Evolutionary conservation across 2,888 invertebrate species (phyloP).

Genomic region (Chydorus sphaericus): DNA sequence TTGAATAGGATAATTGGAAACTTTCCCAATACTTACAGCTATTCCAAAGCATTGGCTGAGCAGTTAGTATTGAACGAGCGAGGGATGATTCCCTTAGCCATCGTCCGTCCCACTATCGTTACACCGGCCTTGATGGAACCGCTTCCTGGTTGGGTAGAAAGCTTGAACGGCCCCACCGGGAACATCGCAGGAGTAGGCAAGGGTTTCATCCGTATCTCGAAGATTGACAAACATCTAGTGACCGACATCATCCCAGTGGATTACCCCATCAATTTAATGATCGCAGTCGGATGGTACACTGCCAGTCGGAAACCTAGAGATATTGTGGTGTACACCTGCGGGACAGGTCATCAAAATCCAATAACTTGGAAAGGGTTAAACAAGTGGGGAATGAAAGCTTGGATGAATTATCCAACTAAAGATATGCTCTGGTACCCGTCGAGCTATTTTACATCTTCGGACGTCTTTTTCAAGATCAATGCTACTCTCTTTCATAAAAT

Average conservation of each 20-base stretch:
- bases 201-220: slow-evolving; percentile 77
- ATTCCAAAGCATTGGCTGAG: slow-evolving; percentile 92
- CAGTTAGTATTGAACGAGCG: slow-evolving; percentile 67
- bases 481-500: slow-evolving; percentile 68
- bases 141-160: slow-evolving; percentile 83
- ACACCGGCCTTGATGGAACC: slow-evolving; percentile 77
- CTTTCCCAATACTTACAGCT: slow-evolving; percentile 93
- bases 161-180: slow-evolving; percentile 72
- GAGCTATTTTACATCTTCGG: slow-evolving; percentile 59
- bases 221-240: slow-evolving; percentile 60
- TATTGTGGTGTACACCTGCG: slow-evolving; percentile 76
- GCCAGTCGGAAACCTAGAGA: slow-evolving; percentile 46
- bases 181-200: slow-evolving; percentile 41
- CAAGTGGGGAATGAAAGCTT: slow-evolving; percentile 61
- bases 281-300: slow-evolving; percentile 80
- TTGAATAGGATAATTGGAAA: slow-evolving; percentile 48
- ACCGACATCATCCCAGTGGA: slow-evolving; percentile 82
- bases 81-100: slow-evolving; percentile 71
- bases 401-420: slow-evolving; percentile 73
- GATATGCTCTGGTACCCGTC: slow-evolving; percentile 71
- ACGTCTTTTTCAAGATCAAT: slow-evolving; percentile 55
- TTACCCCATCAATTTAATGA: slow-evolving; percentile 84
- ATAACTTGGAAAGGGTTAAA: slow-evolving; percentile 68
- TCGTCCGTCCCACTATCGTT: slow-evolving; percentile 90
- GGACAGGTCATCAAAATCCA: slow-evolving; percentile 72